Percentiles rank a stretch among this genome's conserved stretches.
phyloP scores from a whole-genome alignment of 2,113 vertebrate species.

The Saccopteryx bilineata region DNA sequence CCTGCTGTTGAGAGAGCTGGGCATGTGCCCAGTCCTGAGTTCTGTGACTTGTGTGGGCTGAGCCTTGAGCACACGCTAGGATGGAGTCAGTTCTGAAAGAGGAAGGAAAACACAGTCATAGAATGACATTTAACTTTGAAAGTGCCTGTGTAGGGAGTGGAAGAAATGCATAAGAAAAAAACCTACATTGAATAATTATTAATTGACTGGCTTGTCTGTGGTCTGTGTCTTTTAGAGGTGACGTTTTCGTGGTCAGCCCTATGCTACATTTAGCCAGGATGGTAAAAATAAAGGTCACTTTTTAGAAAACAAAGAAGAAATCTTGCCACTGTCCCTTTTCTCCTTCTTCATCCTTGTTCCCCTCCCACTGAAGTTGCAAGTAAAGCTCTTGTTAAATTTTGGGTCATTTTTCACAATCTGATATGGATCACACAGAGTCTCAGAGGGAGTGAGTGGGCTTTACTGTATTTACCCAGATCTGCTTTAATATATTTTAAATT shows the following conservation, averaged over 20 bases:
- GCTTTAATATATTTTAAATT: slow-evolving; percentile 49
- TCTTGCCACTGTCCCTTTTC: background rate
- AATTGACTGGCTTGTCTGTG: background rate
- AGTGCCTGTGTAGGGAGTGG: background rate
- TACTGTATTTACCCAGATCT: background rate
- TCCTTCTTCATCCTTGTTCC: background rate
- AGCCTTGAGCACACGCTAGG: background rate
- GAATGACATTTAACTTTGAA: background rate
- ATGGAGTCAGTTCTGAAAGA: background rate
- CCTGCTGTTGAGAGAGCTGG: background rate
- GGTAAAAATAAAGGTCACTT: background rate
- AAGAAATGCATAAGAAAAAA: background rate
- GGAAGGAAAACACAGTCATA: background rate
- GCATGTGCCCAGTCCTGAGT: background rate
- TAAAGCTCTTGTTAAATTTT: background rate
- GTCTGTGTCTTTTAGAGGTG: background rate
- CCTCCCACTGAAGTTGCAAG: fast-evolving
- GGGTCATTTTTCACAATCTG: background rate
- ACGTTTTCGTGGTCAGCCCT: background rate
- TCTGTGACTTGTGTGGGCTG: background rate
- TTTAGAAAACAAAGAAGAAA: background rate
- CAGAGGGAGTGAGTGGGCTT: background rate
- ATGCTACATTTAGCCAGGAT: background rate
- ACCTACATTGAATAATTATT: background rate
- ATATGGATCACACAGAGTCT: background rate